Percentiles rank a stretch among this genome's conserved stretches.
Conservation (phyloP, 2,113 vertebrate species). For the Aldabrachelys gigantea region DNA sequence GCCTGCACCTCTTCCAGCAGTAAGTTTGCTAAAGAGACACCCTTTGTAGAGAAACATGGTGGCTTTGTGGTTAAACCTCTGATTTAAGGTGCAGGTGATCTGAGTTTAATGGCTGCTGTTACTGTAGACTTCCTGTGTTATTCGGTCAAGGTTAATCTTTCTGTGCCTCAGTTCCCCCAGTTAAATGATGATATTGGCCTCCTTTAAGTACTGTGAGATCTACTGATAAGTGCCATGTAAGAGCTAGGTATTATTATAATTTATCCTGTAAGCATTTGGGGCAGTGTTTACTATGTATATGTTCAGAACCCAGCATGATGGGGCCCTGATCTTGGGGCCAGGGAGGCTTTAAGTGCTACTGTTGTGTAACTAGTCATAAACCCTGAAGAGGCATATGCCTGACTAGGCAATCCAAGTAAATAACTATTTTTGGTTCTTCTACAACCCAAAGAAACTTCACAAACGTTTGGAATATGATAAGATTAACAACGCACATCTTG, state of each 20-base stretch:
- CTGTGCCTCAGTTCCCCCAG: neutral
- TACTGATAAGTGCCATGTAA: neutral
- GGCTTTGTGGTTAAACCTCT: neutral
- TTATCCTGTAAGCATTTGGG: neutral
- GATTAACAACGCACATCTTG: neutral
- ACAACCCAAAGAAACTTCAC: neutral
- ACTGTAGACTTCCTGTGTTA: neutral
- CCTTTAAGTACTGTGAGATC: neutral
- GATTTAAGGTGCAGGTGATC: neutral
- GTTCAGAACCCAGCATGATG: neutral
- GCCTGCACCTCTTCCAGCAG: neutral
- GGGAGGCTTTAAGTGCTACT: neutral
- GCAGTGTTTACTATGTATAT: neutral
- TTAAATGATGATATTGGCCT: neutral
- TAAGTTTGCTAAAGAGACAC: neutral
- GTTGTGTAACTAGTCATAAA: neutral
- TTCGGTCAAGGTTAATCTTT: neutral
- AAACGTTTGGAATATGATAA: accelerated
- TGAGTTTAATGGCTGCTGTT: neutral
- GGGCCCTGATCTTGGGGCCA: neutral
- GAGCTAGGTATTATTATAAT: neutral
- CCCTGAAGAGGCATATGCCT: neutral
- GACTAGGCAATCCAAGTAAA: neutral
- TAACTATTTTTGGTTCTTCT: neutral
- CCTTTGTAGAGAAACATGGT: neutral